Percentiles rank a stretch among this genome's conserved stretches.
phyloP scores from a whole-genome alignment of 2,888 invertebrate species.

The Dryococelus australis region DNA sequence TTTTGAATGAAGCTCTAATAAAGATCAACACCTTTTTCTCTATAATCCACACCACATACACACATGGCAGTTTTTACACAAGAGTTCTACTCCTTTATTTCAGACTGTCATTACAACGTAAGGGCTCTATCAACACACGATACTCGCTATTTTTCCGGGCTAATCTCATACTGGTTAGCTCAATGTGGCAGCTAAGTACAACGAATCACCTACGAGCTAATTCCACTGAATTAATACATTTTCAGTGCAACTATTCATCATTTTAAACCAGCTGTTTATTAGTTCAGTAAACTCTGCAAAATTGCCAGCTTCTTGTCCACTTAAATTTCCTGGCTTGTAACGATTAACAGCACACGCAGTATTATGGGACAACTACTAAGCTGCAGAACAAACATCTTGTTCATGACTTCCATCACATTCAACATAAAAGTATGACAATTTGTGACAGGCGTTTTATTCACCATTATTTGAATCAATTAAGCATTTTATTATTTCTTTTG shows the following conservation, averaged over 20 bases:
- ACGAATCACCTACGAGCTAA: too few species aligned
- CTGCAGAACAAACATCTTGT: slow-evolving; percentile 49
- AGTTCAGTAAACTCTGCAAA: slow-evolving; percentile 48
- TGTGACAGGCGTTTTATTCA: slow-evolving; percentile 42
- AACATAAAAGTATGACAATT: slow-evolving; percentile 45
- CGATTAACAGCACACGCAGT: slow-evolving; percentile 40
- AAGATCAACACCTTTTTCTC: too few species aligned
- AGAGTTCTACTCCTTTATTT: too few species aligned
- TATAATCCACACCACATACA: too few species aligned
- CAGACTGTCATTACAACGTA: too few species aligned
- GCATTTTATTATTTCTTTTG: slow-evolving; percentile 1
- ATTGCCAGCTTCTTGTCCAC: slow-evolving; percentile 29
- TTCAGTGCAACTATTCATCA: slow-evolving; percentile 48
- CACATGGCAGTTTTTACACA: too few species aligned
- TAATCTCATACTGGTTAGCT: too few species aligned
- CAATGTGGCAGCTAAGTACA: too few species aligned
- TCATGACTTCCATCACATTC: slow-evolving; percentile 46
- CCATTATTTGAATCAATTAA: slow-evolving; percentile 13
- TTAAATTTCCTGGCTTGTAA: slow-evolving; percentile 44
- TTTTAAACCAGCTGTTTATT: slow-evolving; percentile 51
- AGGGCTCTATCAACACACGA: too few species aligned
- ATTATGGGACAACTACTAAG: slow-evolving; percentile 50
- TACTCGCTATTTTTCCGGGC: too few species aligned
- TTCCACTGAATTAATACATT: too few species aligned
- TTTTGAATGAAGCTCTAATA: too few species aligned